These are phyloP conservation scores for Atta colombica DNA, from an alignment of 1,140 invertebrate genomes.

Conservation along the genomic window DNA sequence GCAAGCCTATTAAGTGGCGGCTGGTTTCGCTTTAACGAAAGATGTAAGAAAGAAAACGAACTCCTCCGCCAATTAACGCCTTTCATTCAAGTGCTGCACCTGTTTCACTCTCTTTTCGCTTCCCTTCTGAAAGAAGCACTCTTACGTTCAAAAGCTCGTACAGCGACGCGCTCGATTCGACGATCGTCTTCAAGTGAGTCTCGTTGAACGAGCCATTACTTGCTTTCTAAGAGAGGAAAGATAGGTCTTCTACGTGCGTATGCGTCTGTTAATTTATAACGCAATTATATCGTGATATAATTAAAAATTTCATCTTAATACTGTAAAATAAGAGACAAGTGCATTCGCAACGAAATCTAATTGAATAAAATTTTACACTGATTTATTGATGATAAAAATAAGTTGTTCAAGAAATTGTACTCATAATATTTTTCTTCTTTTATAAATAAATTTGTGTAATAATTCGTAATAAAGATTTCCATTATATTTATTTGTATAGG, in stretches of 20 bases:
- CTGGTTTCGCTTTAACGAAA: slow-evolving; percentile 17
- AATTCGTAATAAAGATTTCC: neutral
- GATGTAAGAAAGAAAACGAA: neutral
- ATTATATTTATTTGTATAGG: neutral
- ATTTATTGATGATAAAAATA: neutral
- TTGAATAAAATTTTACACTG: neutral
- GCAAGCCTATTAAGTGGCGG: slow-evolving; percentile 48
- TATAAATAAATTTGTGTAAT: neutral
- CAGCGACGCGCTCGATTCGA: slow-evolving; percentile 21
- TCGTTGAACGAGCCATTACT: slow-evolving; percentile 26
- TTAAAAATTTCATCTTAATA: neutral
- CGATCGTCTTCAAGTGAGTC: neutral
- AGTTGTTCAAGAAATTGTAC: neutral
- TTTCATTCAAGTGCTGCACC: slow-evolving; percentile 48
- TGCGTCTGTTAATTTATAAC: slow-evolving; percentile 23
- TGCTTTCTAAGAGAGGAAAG: neutral
- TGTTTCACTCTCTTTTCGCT: slow-evolving; percentile 16
- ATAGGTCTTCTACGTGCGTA: neutral
- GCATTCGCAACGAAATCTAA: neutral
- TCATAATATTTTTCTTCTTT: neutral
- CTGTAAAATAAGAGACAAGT: neutral
- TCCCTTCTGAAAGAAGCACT: slow-evolving; percentile 29
- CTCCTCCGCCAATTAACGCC: slow-evolving; percentile 47
- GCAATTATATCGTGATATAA: slow-evolving; percentile 3
- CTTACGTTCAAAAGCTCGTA: slow-evolving; percentile 16